phyloP scores from a whole-genome alignment of 2,888 invertebrate species.

The Drosophila acutilabella region DNA sequence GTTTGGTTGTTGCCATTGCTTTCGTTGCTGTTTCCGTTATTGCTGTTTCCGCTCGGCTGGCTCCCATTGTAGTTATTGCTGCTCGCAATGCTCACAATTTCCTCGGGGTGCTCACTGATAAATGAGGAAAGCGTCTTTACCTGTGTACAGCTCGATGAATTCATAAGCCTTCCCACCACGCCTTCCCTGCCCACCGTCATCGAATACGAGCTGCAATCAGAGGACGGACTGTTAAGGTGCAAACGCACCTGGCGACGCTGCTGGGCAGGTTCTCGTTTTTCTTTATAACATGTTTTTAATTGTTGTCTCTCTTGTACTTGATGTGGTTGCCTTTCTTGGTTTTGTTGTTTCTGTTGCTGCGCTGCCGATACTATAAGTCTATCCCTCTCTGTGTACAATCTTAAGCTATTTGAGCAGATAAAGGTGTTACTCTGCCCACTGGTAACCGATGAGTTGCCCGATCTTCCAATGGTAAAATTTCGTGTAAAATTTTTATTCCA shows the following conservation, averaged over 20 bases:
- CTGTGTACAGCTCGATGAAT: conserved; percentile 62
- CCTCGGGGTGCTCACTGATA: conserved; percentile 73
- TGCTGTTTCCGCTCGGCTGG: conserved; percentile 14
- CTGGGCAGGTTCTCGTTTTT: conserved; percentile 27
- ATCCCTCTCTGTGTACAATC: conserved; percentile 82
- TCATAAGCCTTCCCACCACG: conserved; percentile 44
- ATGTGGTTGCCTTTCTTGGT: conserved; percentile 23
- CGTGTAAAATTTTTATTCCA: conserved; percentile 12
- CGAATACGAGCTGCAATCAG: conserved; percentile 68
- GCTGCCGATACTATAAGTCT: conserved; percentile 77
- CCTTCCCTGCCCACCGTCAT: conserved; percentile 23
- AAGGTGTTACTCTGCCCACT: conserved; percentile 77
- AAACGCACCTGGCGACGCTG: conserved; percentile 72
- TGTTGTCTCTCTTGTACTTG: conserved; percentile 30
- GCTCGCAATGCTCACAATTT: conserved; percentile 46
- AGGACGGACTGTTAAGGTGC: conserved; percentile 77
- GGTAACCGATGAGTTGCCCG: conserved; percentile 81
- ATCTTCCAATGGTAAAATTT: conserved; percentile 65
- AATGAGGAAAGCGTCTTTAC: conserved; percentile 73
- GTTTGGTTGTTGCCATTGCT: conserved; percentile 50
- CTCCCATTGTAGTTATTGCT: conserved; percentile 20
- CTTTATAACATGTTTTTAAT: conserved; percentile 8
- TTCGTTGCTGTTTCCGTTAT: conserved; percentile 11
- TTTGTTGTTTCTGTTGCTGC: conserved; percentile 36
- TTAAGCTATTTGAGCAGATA: conserved; percentile 67